Conservation (phyloP, 2,113 vertebrate species). For the Cnemophilus loriae region DNA sequence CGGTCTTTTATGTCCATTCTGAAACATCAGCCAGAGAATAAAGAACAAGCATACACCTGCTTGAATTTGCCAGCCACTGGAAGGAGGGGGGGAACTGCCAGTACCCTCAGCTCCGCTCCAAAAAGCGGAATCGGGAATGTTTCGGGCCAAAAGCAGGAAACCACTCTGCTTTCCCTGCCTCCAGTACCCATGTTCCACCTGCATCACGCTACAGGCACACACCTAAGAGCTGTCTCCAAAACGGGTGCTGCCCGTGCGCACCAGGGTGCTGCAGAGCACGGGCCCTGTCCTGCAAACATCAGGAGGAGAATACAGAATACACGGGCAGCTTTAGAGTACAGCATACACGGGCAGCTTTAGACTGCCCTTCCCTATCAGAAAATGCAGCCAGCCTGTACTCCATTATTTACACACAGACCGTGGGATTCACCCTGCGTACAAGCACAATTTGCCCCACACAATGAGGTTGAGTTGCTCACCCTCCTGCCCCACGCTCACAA, state of each 20-base stretch:
- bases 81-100: neutral
- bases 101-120: neutral
- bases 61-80: neutral
- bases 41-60: neutral
- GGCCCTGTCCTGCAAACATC: neutral
- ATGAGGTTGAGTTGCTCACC: neutral
- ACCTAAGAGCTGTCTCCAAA: no score
- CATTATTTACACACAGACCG: fast-evolving
- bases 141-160: neutral
- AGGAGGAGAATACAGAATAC: neutral
- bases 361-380: neutral
- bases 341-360: neutral
- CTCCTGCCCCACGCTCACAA: neutral
- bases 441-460: neutral
- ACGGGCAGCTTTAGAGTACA: neutral
- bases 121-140: neutral
- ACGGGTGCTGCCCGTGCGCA: no score
- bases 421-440: neutral
- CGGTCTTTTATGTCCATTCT: neutral
- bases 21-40: neutral
- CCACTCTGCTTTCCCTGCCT: neutral
- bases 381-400: neutral
- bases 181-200: neutral
- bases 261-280: neutral
- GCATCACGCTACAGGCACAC: fast-evolving